These are phyloP conservation scores for Typhlichthys eigenmanni DNA, from an alignment of 2,797 vertebrate species.

Conservation along the genomic window DNA sequence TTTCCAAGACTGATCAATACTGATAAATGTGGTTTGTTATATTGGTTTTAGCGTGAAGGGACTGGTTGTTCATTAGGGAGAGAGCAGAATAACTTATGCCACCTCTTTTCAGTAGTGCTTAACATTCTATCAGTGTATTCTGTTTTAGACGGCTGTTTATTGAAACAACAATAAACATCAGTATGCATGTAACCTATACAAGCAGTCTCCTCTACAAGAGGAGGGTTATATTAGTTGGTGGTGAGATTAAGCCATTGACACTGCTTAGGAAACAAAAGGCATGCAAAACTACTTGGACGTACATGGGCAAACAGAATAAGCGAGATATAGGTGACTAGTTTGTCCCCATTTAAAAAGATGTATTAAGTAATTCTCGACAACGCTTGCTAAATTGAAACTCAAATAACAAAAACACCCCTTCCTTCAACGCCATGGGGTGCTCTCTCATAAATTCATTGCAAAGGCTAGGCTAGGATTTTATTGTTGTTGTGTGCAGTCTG, in stretches of 20 bases:
- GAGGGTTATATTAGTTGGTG: conserved; percentile 32
- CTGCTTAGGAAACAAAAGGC: conserved; percentile 44
- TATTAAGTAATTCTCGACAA: too few relatives aligned
- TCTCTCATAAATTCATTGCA: too few relatives aligned
- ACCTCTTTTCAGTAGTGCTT: not conserved
- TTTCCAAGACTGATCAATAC: conserved; percentile 25
- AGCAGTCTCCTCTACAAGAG: conserved; percentile 42
- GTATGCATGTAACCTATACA: conserved; percentile 26
- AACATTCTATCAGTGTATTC: conserved; percentile 48
- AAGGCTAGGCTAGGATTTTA: too few relatives aligned
- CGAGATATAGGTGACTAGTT: not conserved
- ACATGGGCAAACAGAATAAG: conserved; percentile 7
- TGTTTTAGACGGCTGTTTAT: conserved; percentile 5
- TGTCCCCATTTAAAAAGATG: not conserved
- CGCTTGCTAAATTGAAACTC: too few relatives aligned
- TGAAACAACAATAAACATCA: conserved; percentile 31
- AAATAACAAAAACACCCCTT: too few relatives aligned
- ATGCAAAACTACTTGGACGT: conserved; percentile 19
- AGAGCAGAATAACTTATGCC: not conserved
- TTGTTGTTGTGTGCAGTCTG: too few relatives aligned
- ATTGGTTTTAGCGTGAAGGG: too few relatives aligned
- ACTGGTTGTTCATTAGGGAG: conserved; percentile 5
- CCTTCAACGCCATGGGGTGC: too few relatives aligned
- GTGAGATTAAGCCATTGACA: conserved; percentile 50
- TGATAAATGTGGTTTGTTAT: conserved; percentile 14